A percentile compares a stretch with the other conserved stretches of the same genome.
Conservation (phyloP, 2,888 invertebrate species). For the Eremobia ochroleuca region DNA sequence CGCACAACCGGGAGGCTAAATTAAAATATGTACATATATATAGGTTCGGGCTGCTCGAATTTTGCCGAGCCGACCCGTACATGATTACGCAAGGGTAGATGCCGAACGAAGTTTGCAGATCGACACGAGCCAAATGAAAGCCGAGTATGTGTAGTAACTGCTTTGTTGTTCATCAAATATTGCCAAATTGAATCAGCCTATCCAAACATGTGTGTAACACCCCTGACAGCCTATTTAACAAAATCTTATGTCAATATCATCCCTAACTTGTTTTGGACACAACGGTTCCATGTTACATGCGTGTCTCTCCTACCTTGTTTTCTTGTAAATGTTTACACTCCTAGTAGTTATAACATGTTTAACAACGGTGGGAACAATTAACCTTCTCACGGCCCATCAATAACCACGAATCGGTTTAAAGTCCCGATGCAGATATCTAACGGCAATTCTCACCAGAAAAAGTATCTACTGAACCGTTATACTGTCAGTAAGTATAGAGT, state of each 20-base stretch:
- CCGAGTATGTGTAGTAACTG: neutral
- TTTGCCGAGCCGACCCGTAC: neutral
- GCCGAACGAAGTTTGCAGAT: neutral
- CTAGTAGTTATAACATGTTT: neutral
- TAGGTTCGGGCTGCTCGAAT: neutral
- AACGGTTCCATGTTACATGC: neutral
- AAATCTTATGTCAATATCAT: neutral
- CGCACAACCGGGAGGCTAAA: neutral
- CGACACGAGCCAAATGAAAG: neutral
- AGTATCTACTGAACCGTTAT: neutral
- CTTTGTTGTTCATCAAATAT: neutral
- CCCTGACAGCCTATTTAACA: neutral
- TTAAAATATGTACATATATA: neutral
- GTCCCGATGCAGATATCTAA: slow-evolving; percentile 9
- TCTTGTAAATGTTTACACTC: neutral
- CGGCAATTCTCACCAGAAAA: slow-evolving; percentile 16
- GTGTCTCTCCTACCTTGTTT: neutral
- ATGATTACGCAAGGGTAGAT: neutral
- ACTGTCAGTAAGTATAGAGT: neutral
- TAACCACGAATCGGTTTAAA: slow-evolving; percentile 11
- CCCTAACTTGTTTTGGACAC: too few relatives aligned
- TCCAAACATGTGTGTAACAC: neutral
- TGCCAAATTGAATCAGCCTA: neutral
- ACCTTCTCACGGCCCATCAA: slow-evolving; percentile 31
- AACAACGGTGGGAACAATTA: neutral